Conservation (phyloP, 2,113 vertebrate genomes). For the Anguilla rostrata region DNA sequence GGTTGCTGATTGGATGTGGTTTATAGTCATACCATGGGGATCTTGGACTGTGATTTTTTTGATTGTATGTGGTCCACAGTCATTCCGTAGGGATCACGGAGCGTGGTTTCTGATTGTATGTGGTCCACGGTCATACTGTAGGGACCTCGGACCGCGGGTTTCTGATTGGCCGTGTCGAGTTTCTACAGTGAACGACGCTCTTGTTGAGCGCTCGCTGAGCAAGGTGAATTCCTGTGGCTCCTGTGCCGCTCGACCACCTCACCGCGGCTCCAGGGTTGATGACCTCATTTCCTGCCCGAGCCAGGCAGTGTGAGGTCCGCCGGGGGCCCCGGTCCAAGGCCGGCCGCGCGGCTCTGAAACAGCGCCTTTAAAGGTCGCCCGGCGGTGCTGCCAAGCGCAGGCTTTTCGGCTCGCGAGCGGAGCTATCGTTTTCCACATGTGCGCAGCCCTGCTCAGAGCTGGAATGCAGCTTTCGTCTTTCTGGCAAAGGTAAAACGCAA, state of each 20-base stretch:
- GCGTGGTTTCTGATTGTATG: neutral
- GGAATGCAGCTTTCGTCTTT: too few relatives aligned
- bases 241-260: neutral
- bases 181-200: neutral
- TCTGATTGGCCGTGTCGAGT: neutral
- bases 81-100: too few relatives aligned
- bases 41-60: neutral
- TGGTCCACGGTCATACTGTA: too few relatives aligned
- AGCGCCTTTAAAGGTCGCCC: too few relatives aligned
- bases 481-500: too few relatives aligned
- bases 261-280: neutral
- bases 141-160: too few relatives aligned
- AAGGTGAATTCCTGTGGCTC: neutral
- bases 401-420: too few relatives aligned
- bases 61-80: neutral
- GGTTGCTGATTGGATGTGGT: neutral
- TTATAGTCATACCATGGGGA: neutral
- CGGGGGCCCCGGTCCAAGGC: neutral
- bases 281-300: neutral
- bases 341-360: too few relatives aligned
- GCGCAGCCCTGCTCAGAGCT: too few relatives aligned
- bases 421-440: neutral
- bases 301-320: neutral
- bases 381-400: too few relatives aligned
- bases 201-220: neutral